Conservation (phyloP, 2,797 vertebrate species). For the Lycodopsis pacificus region DNA sequence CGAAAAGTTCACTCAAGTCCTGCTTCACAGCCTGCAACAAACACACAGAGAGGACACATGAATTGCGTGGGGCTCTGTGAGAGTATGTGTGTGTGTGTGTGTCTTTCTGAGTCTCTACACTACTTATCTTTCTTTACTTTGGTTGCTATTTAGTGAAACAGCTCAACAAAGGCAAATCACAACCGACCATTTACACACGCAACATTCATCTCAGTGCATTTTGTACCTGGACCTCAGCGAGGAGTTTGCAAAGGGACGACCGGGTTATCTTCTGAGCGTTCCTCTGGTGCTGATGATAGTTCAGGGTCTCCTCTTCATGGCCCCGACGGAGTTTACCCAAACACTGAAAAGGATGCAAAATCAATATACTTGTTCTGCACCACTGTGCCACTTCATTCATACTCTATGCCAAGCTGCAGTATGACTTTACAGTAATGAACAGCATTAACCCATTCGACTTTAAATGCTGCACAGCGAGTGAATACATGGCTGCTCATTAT, state of each 20-base stretch:
- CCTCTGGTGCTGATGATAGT: conserved; percentile 51
- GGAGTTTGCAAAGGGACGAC: conserved; percentile 68
- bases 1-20: conserved; percentile 81
- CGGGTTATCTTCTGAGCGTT: conserved; percentile 57
- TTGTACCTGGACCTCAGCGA: conserved; percentile 80
- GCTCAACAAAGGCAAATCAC: background rate
- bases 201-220: background rate
- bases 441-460: too few relatives aligned
- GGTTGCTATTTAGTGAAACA: background rate
- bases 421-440: background rate
- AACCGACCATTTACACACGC: background rate
- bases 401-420: background rate
- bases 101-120: background rate
- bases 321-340: conserved; percentile 71
- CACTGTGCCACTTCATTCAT: background rate
- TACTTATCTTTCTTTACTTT: conserved; percentile 37
- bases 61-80: background rate
- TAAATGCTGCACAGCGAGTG: background rate
- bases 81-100: conserved; percentile 1
- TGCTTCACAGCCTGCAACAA: conserved; percentile 81
- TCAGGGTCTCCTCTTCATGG: conserved; percentile 59
- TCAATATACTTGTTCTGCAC: background rate
- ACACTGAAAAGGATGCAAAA: conserved; percentile 63
- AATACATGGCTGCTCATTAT: background rate
- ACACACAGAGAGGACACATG: conserved; percentile 21